A percentile compares a stretch with the other conserved stretches of the same genome.
Evolutionary conservation across 2,888 invertebrate genomes (phyloP).

Genomic region (Nebria salina): DNA sequence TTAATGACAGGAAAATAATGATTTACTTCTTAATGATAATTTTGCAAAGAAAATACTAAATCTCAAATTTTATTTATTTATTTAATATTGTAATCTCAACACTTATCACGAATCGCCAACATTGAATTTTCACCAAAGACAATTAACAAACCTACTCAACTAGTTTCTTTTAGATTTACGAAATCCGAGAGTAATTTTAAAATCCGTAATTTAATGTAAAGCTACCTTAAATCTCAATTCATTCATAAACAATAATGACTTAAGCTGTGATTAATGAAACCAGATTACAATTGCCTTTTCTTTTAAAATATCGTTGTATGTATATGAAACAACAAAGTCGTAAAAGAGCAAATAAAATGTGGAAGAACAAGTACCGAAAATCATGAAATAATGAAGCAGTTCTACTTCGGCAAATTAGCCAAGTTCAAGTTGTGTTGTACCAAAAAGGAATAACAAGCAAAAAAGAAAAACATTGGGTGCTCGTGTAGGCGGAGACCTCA

Average conservation of each 20-base stretch:
- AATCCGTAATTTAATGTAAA: too few relatives aligned
- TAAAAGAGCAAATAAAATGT: not conserved
- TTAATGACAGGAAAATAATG: not conserved
- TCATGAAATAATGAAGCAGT: not conserved
- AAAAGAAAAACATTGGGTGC: not conserved
- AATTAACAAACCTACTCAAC: too few relatives aligned
- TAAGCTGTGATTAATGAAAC: too few relatives aligned
- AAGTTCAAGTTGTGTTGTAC: not conserved
- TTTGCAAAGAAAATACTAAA: too few relatives aligned
- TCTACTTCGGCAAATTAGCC: not conserved
- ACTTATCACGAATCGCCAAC: too few relatives aligned
- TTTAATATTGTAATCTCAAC: too few relatives aligned
- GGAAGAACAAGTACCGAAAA: not conserved
- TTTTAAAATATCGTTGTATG: not conserved
- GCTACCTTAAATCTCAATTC: too few relatives aligned
- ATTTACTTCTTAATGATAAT: not conserved
- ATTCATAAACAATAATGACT: too few relatives aligned
- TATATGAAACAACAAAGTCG: not conserved
- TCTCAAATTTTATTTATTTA: too few relatives aligned
- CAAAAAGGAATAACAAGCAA: not conserved
- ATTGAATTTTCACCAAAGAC: too few relatives aligned
- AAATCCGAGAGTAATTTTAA: too few relatives aligned
- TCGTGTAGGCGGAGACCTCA: slow-evolving; percentile 11
- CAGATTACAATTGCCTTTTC: not conserved
- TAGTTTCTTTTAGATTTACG: too few relatives aligned